Conservation (phyloP, 2,113 vertebrate genomes). For the Epinephelus lanceolatus region DNA sequence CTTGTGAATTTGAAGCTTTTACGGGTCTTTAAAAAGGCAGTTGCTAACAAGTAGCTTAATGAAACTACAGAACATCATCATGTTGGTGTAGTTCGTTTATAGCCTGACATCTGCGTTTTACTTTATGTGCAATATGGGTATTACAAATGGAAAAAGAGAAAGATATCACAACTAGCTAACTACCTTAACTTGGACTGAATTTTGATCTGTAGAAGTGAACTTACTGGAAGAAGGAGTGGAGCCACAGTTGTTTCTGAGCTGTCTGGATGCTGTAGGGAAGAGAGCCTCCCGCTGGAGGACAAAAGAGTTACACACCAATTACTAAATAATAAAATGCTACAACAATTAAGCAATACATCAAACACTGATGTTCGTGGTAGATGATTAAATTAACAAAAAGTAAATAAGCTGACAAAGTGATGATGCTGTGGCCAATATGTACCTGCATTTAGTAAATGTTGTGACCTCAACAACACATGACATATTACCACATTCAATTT, state of each 20-base stretch:
- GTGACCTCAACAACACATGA: neutral
- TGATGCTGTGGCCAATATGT: neutral
- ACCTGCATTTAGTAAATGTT: neutral
- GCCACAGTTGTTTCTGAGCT: slow-evolving; percentile 95
- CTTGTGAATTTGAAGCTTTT: too few species aligned
- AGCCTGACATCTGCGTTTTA: too few species aligned
- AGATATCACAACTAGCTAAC: neutral
- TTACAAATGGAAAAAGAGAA: neutral
- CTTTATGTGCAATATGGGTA: neutral
- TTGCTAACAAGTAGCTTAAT: too few species aligned
- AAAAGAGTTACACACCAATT: neutral
- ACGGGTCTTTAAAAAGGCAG: too few species aligned
- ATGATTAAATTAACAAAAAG: neutral
- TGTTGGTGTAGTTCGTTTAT: too few species aligned
- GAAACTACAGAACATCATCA: too few species aligned
- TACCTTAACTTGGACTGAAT: neutral
- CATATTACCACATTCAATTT: neutral
- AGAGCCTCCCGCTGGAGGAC: slow-evolving; percentile 91
- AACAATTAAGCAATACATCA: neutral
- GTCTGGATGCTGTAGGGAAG: slow-evolving; percentile 97
- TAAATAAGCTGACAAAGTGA: neutral
- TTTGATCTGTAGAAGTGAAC: slow-evolving; percentile 61
- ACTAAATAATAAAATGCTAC: neutral
- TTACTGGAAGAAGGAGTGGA: slow-evolving; percentile 97
- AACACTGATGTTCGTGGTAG: neutral